Base-by-base conservation (phyloP, 2,113 vertebrate genomes). In the Orientallactaga bullata region DNA sequence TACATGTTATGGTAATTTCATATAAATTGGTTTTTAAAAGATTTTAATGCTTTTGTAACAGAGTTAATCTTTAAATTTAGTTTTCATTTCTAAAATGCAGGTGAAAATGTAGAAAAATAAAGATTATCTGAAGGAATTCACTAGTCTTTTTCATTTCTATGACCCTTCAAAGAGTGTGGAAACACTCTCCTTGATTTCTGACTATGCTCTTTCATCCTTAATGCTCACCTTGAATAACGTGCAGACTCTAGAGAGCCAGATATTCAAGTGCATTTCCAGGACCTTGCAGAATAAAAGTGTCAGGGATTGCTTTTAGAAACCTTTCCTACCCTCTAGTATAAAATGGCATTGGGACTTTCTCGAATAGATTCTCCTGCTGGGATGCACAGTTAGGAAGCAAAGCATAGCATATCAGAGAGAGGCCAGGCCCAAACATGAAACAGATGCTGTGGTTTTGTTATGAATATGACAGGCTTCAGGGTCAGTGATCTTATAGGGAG, bases 331-430 rank as follows among this genome's bases (percentile, higher is more conserved):
- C 73, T 90, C 81, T 89, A 84, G 72, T 47, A 68, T 76, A 88
- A 95, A 97, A 93, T 39, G 61, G 35, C 61, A 92, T 80, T 60
- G 82, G 79, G 90, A 97, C 94, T 97, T 94, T 73, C 85, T 97
- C 88, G 96, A 95, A 96, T 58, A 94, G 78, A 82, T 69, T 71
- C 30, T 79, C 93, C 90, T 84, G 76, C 90, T 81, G 95, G 18
- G 88, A 95, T 13, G 30, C 94, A 90, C 85, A 42, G 86, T 66
- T 76, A 78, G 90, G 68, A 92, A 91, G 85, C 85, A 86, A 58
- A 21, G 81, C 83, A 85, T 0, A 35, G 76, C 76, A 80, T 66
- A 90, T 82, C 71, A 88, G 66, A 93, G 88, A 88, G 7, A 39
- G 71, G 39, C 15, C 30, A 79, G 90, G 37, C 82, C 89, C 69